Evolutionary conservation across 53 echinoderm and acorn worm genomes (phyloP).

Genomic region (Hippasteria phrygiana): DNA sequence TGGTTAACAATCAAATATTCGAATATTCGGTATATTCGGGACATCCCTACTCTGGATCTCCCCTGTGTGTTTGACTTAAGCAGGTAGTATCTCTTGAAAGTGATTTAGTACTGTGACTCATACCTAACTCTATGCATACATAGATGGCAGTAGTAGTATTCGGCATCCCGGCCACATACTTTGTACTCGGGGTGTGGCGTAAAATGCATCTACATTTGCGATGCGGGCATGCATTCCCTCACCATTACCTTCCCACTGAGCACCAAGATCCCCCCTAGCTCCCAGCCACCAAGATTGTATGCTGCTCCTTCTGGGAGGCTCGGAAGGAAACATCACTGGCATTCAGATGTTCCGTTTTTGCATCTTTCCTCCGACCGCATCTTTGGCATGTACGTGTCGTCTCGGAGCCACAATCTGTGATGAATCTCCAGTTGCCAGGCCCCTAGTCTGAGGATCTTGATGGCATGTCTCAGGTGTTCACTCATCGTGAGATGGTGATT

Average conservation of each 20-base stretch:
- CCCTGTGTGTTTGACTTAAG: not conserved
- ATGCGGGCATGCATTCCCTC: slow-evolving; percentile 7
- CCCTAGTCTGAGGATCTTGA: not conserved
- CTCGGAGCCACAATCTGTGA: not conserved
- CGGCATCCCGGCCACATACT: not conserved
- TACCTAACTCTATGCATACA: not conserved
- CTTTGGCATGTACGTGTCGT: not conserved
- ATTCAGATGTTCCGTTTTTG: not conserved
- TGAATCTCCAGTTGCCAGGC: not conserved
- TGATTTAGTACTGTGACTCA: not conserved
- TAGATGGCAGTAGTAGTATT: not conserved
- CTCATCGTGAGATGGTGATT: not conserved
- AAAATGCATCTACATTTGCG: not conserved
- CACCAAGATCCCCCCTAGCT: not conserved
- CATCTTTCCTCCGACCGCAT: not conserved
- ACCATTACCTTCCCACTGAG: slow-evolving; percentile 38
- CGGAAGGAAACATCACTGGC: not conserved
- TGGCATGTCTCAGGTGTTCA: not conserved
- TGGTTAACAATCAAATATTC: no score
- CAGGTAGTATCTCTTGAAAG: not conserved
- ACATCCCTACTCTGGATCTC: no score
- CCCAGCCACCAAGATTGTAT: not conserved
- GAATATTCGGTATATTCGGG: no score
- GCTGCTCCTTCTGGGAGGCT: slow-evolving; percentile 15
- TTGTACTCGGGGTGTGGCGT: not conserved